Percentiles rank a stretch among this genome's conserved stretches.
Evolutionary conservation across 1,140 invertebrate genomes (phyloP).

Genomic region (Eumaeus atala): DNA sequence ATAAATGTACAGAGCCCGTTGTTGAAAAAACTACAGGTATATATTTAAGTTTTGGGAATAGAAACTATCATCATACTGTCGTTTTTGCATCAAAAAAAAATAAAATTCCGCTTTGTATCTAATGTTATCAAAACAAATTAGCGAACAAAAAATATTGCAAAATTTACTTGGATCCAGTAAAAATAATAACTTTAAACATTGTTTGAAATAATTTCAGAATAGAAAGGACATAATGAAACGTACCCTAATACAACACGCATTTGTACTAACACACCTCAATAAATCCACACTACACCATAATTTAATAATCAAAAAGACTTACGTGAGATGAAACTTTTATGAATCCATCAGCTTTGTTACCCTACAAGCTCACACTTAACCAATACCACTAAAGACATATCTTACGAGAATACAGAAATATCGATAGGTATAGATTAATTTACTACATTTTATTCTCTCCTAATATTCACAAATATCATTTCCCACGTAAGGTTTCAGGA

Average conservation of each 20-base stretch:
- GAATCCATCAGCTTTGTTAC: constrained; percentile 16
- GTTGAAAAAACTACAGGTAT: too few species aligned
- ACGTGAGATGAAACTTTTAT: constrained; percentile 19
- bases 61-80: too few species aligned
- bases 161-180: too few species aligned
- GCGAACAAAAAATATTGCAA: too few species aligned
- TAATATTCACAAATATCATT: constrained; percentile 16
- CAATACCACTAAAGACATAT: constrained; percentile 19
- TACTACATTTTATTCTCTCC: constrained; percentile 24
- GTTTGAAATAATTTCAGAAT: too few species aligned
- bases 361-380: constrained; percentile 63
- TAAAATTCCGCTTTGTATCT: too few species aligned
- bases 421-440: neutral
- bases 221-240: constrained; percentile 19
- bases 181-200: too few species aligned
- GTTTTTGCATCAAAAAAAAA: too few species aligned
- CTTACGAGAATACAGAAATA: constrained; percentile 4
- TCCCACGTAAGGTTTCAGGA: constrained; percentile 19
- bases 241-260: constrained; percentile 4
- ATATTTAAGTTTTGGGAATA: too few species aligned
- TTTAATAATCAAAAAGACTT: constrained; percentile 22
- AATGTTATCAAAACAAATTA: too few species aligned
- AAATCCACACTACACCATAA: neutral
- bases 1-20: too few species aligned
- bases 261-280: constrained; percentile 5